Evolutionary conservation across 2,888 invertebrate species (phyloP), one percentile per base, ranked within the genome.

Genomic region (Liopterus haemorrhoidalis): DNA sequence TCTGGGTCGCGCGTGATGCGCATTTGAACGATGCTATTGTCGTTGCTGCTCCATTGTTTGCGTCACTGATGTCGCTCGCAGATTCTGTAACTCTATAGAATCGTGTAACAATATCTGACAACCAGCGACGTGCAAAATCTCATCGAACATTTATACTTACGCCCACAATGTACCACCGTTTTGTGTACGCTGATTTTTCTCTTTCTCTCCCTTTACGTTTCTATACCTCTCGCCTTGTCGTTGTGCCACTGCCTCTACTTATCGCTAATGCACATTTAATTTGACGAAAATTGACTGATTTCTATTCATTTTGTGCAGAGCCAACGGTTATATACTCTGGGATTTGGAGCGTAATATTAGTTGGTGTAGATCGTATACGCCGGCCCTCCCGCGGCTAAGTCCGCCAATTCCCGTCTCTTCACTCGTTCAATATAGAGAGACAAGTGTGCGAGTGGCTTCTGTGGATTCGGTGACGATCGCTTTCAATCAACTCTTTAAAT

Each of bases 231-330:
- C 12, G 12, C 12, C 25, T 5, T 25, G 25, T 25, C n/a, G 24
- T 8, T 22, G n/a, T n/a, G n/a, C n/a, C n/a, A n/a, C n/a, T n/a
- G n/a, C n/a, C n/a, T n/a, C 51, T 56, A 56, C 60, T 59, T 59
- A 59, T 51, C 59, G 56, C 59, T 64, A 65, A 64, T 64, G 62
- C 64, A 64, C 61, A 63, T 64, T 64, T 63, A 63, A 65, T 66
- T 65, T 65, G 61, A 64, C 63, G 63, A 63, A 65, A 65, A 65
- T 66, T 65, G 62, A 59, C 62, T 65, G 65, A 65, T 65, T 63
- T 62, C 65, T 61, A 61, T 65, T 66, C 65, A 64, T 63, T 64
- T 61, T 55, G 59, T 57, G 55, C 55, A 51, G 58, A 59, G 46
- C 52, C 59, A 55, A 57, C 45, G 44, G 46, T 53, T 48, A 51